These are phyloP conservation scores for Holocentrus rufus DNA, from an alignment of 2,797 vertebrate species.

Conservation along the genomic window DNA sequence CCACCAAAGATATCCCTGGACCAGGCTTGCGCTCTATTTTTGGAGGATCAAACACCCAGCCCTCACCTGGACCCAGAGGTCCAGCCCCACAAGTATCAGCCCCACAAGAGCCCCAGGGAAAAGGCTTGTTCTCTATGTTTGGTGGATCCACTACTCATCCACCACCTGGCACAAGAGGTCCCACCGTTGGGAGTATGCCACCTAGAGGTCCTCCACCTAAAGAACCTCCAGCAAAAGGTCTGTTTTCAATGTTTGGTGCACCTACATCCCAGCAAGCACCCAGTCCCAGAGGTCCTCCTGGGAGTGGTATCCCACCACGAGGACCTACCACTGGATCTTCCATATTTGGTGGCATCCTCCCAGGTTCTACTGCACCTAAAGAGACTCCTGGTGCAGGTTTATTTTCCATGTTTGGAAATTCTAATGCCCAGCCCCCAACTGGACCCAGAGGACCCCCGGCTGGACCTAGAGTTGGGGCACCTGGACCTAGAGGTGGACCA, in stretches of 20 bases:
- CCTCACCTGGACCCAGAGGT: constrained; percentile 61
- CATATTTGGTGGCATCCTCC: constrained; percentile 73
- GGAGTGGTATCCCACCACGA: constrained; percentile 43
- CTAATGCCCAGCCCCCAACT: constrained; percentile 62
- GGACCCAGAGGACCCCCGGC: constrained; percentile 46
- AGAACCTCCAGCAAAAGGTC: constrained; percentile 76
- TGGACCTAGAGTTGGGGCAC: constrained; percentile 42
- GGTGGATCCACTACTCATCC: constrained; percentile 71
- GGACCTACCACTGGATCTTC: constrained; percentile 66
- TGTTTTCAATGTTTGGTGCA: constrained; percentile 83
- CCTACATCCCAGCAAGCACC: constrained; percentile 70
- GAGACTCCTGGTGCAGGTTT: constrained; percentile 73
- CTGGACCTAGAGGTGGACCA: constrained; percentile 43
- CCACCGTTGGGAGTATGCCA: constrained; percentile 46
- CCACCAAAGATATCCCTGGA: constrained; percentile 78
- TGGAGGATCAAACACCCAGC: constrained; percentile 74
- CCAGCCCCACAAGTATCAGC: constrained; percentile 34
- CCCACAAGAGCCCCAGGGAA: constrained; percentile 72
- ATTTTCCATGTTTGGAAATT: constrained; percentile 79
- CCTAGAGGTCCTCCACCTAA: constrained; percentile 68
- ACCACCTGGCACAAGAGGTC: constrained; percentile 58
- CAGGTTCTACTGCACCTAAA: constrained; percentile 66
- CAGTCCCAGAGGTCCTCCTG: constrained; percentile 57
- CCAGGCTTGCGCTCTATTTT: constrained; percentile 90
- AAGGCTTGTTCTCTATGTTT: constrained; percentile 82